Evolutionary conservation across 2,797 vertebrate genomes (phyloP).

Genomic region (Orestias chungarensis): DNA sequence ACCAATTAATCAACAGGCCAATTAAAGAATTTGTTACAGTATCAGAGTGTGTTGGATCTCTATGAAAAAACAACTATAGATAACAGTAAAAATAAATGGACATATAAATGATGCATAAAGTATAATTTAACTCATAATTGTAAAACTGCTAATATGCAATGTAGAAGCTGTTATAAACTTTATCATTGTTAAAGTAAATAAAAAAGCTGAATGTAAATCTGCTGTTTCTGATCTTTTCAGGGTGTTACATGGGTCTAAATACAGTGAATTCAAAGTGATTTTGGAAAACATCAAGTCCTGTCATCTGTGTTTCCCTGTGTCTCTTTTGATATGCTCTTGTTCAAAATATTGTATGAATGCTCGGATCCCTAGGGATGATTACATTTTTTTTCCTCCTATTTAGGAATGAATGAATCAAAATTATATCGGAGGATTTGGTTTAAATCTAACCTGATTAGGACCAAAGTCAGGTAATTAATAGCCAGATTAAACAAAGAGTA

Average conservation of each 20-base stretch:
- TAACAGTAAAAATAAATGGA: not conserved
- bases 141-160: not conserved
- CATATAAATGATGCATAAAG: conserved; percentile 11
- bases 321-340: not conserved
- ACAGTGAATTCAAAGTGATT: not conserved
- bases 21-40: conserved; percentile 43
- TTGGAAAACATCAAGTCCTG: not conserved
- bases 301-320: not conserved
- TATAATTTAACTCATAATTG: not conserved
- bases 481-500: not conserved
- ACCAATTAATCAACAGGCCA: conserved; percentile 63
- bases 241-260: no score
- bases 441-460: not conserved
- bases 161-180: not conserved
- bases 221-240: not conserved
- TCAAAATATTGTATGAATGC: not conserved
- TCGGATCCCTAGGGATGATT: not conserved
- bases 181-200: not conserved
- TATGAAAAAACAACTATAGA: conserved; percentile 30
- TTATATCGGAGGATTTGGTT: not conserved
- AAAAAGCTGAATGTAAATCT: not conserved
- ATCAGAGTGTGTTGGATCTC: conserved; percentile 35
- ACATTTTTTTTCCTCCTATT: not conserved
- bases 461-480: not conserved
- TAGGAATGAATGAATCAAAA: not conserved